Base-by-base conservation (phyloP, 2,888 invertebrate genomes). In the Heliconius cydno region DNA sequence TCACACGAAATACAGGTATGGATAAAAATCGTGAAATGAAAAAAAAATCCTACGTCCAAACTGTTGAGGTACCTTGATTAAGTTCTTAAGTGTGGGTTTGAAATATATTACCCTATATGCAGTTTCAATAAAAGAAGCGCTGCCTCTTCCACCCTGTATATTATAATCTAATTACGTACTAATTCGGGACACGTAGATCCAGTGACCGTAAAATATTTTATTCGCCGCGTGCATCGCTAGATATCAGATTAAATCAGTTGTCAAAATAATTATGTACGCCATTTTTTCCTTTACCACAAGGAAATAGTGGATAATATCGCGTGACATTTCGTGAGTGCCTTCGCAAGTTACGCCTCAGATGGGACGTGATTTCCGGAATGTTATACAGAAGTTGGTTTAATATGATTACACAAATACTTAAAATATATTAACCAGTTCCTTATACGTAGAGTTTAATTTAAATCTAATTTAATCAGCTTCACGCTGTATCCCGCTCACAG, bases 331-430 rank as follows among this genome's bases (percentile, higher is more conserved):
- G 57, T 41, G n/a, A 52, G 38, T n/a, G 63, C 13, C 30, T 60
- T 46, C 25, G 15, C 57, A 60, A 28, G 73, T 60, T 34, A 73
- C 34, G 52, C 34, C 73, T 60, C 60, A n/a, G 60, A 73, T 60
- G 34, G 65, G n/a, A 80, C 79, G 79, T 81, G 81, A 83, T 81
- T 82, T 83, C 83, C 84, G 81, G 80, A 76, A 79, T 82, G 81
- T 83, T 81, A 83, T 82, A 80, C 70, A 79, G 74, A 81, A 78
- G 75, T 77, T 66, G 81, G 73, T 78, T 81, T 78, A 77, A 79
- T 78, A 67, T 72, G 78, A 84, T 83, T 81, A 83, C 80, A 83
- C 75, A 80, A 83, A 82, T 78, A 79, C 82, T 52, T 79, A 60
- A 77, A 41, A 52, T 30, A 66, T 52, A 73, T 78, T 73, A 80